Percentiles rank a stretch among this genome's conserved stretches.
Conservation (phyloP, 2,113 vertebrate species). For the Chaetops frenatus region DNA sequence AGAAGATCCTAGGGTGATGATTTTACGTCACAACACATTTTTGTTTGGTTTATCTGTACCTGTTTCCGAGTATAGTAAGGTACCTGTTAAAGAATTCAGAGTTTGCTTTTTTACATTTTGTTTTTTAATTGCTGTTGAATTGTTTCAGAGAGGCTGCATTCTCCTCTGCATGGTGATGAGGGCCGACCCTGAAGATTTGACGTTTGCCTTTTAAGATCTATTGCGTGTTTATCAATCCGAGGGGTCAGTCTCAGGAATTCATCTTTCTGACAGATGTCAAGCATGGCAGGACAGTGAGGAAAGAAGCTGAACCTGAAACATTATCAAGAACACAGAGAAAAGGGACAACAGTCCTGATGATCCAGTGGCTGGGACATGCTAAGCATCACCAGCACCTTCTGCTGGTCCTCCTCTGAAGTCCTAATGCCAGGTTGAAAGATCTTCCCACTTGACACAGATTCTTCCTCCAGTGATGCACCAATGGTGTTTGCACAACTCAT, state of each 20-base stretch:
- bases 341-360: background rate
- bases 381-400: background rate
- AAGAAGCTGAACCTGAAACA: background rate
- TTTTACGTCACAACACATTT: background rate
- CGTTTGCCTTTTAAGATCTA: background rate
- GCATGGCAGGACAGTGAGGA: background rate
- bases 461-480: background rate
- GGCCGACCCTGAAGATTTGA: background rate
- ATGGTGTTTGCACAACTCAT: background rate
- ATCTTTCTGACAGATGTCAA: background rate
- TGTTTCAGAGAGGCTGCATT: background rate
- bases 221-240: background rate
- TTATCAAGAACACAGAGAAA: background rate
- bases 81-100: background rate
- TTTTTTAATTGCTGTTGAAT: background rate
- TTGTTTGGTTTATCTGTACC: background rate
- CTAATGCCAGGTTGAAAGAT: background rate
- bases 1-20: background rate
- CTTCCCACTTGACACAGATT: background rate
- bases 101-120: background rate
- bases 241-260: background rate
- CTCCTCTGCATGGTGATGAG: background rate
- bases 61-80: background rate
- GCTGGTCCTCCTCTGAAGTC: background rate
- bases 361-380: background rate